phyloP scores from a whole-genome alignment of 1,140 invertebrate genomes.

The Ceratina australensis region DNA sequence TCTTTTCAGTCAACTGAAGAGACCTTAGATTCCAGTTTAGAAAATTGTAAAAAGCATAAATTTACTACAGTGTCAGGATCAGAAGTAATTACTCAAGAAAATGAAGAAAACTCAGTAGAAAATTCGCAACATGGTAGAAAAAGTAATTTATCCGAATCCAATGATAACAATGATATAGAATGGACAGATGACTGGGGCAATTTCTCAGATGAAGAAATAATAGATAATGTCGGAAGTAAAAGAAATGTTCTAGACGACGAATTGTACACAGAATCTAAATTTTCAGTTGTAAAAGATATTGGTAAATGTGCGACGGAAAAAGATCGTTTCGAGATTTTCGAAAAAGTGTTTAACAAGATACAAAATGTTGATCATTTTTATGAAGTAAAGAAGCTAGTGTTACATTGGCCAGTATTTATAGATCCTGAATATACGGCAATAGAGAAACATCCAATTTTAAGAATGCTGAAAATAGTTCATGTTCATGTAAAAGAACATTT shows the following conservation, averaged over 20 bases:
- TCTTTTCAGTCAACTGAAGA: background rate
- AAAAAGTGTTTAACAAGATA: slow-evolving; percentile 63
- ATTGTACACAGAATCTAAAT: slow-evolving; percentile 17
- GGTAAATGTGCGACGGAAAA: slow-evolving; percentile 59
- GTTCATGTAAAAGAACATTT: slow-evolving; percentile 50
- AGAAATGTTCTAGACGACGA: slow-evolving; percentile 16
- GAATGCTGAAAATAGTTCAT: slow-evolving; percentile 64
- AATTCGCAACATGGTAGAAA: background rate
- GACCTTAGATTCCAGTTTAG: background rate
- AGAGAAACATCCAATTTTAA: slow-evolving; percentile 68
- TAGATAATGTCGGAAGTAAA: slow-evolving; percentile 52
- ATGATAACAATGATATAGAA: slow-evolving; percentile 55
- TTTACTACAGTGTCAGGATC: background rate
- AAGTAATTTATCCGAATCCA: background rate
- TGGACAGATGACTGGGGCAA: slow-evolving; percentile 70
- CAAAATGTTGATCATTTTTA: slow-evolving; percentile 63
- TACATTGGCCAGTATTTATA: slow-evolving; percentile 67
- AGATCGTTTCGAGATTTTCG: slow-evolving; percentile 67
- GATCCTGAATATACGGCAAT: slow-evolving; percentile 58
- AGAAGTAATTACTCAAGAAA: background rate
- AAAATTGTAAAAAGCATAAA: background rate
- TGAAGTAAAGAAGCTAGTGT: slow-evolving; percentile 65
- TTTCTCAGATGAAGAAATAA: slow-evolving; percentile 64
- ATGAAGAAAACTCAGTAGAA: slow-evolving; percentile 16
- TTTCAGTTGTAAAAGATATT: slow-evolving; percentile 16